These are phyloP conservation scores for Phycodurus eques DNA, from an alignment of 2,113 vertebrate genomes.

Conservation along the genomic window DNA sequence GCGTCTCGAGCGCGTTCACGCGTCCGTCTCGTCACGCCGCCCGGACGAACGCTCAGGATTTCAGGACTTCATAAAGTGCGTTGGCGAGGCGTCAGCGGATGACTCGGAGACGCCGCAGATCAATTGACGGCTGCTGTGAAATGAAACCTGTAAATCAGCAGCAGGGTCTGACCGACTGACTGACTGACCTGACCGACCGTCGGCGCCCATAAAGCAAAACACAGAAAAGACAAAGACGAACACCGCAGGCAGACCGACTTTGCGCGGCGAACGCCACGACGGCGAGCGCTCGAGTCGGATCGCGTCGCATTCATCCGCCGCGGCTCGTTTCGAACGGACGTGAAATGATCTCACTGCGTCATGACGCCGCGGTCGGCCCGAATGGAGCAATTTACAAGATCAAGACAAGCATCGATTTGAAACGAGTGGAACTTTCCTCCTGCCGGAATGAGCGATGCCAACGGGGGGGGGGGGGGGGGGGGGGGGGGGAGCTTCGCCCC, in stretches of 20 bases:
- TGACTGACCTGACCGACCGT: background rate
- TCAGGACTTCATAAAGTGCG: background rate
- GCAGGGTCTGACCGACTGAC: background rate
- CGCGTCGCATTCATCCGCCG: background rate
- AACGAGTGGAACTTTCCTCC: background rate
- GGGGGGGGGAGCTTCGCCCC: too few relatives aligned
- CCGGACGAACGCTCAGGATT: background rate
- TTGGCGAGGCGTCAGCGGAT: background rate
- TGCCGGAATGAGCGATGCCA: too few relatives aligned
- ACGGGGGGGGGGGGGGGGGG: too few relatives aligned
- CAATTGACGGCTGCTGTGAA: background rate
- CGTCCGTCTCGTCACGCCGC: background rate
- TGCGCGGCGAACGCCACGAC: background rate
- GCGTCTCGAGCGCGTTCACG: background rate
- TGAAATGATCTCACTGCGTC: background rate
- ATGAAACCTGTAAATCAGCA: constrained; percentile 2
- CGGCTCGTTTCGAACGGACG: background rate
- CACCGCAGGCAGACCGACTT: too few relatives aligned
- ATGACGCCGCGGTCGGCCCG: background rate
- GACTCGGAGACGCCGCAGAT: background rate
- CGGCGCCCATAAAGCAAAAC: background rate
- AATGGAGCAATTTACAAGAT: background rate
- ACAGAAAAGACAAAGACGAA: background rate
- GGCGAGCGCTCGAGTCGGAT: background rate
- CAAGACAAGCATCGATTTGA: background rate